Percentiles rank a stretch among this genome's conserved stretches.
These are phyloP conservation scores for Thymallus thymallus DNA, from an alignment of 2,113 vertebrate genomes.

Conservation along the genomic window DNA sequence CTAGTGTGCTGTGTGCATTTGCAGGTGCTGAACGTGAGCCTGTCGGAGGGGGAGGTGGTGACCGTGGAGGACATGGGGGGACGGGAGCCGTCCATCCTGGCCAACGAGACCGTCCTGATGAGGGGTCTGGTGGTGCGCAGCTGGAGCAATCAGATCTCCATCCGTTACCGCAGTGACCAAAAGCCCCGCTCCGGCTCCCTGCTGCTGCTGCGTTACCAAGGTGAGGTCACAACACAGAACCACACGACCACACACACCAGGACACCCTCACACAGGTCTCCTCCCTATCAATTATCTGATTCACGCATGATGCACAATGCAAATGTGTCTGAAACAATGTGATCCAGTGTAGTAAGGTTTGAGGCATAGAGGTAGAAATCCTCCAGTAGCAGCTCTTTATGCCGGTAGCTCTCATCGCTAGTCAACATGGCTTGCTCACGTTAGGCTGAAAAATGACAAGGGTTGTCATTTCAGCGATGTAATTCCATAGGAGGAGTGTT, in stretches of 20 bases:
- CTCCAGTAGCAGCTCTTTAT: background rate
- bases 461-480: conserved; percentile 25
- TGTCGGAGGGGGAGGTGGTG: conserved; percentile 82
- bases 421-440: conserved; percentile 25
- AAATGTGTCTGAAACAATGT: background rate
- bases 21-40: conserved; percentile 89
- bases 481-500: conserved; percentile 38
- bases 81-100: conserved; percentile 80
- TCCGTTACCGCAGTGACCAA: conserved; percentile 83
- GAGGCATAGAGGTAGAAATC: background rate
- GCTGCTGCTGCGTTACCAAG: conserved; percentile 89
- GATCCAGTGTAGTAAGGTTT: background rate
- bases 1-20: background rate
- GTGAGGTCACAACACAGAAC: conserved; percentile 59
- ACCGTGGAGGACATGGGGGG: conserved; percentile 85
- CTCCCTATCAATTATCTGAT: background rate
- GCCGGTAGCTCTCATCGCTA: conserved; percentile 12
- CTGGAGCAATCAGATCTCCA: conserved; percentile 88
- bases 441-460: conserved; percentile 12
- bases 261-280: background rate
- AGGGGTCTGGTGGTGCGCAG: conserved; percentile 90
- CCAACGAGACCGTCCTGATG: conserved; percentile 88
- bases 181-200: conserved; percentile 76
- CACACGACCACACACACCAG: background rate
- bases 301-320: background rate